Conservation (phyloP, 2,888 invertebrate genomes). For the Idaea dimidiata region DNA sequence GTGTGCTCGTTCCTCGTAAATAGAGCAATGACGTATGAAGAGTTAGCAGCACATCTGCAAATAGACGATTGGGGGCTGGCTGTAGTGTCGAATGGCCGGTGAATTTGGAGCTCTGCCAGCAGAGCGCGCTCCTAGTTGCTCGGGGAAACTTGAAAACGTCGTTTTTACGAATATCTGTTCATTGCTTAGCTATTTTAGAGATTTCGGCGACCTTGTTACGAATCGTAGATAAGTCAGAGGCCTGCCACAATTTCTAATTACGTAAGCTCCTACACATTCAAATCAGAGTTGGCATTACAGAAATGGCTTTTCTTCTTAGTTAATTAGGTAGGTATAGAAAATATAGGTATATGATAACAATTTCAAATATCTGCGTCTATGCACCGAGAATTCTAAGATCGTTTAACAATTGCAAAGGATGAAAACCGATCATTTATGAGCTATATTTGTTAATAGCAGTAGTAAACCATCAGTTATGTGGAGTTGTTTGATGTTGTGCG, state of each 20-base stretch:
- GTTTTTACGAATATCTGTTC: slow-evolving; percentile 75
- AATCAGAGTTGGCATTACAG: background rate
- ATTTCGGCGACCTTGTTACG: slow-evolving; percentile 69
- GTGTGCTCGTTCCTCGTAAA: slow-evolving; percentile 63
- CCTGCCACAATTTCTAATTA: slow-evolving; percentile 61
- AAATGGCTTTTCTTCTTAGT: background rate
- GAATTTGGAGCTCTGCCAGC: slow-evolving; percentile 65
- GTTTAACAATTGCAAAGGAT: background rate
- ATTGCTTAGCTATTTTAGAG: slow-evolving; percentile 69
- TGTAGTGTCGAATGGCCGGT: slow-evolving; percentile 65
- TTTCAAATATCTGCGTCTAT: background rate
- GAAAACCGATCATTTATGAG: background rate
- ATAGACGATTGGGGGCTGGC: slow-evolving; percentile 68
- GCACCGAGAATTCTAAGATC: background rate
- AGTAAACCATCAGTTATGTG: background rate
- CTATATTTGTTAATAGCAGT: slow-evolving; percentile 2
- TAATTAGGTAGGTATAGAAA: background rate
- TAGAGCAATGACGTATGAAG: slow-evolving; percentile 73
- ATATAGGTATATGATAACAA: background rate
- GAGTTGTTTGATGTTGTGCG: slow-evolving; percentile 2
- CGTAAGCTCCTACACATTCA: slow-evolving; percentile 36
- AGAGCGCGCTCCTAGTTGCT: slow-evolving; percentile 43
- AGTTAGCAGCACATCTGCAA: slow-evolving; percentile 66
- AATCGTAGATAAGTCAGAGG: slow-evolving; percentile 58
- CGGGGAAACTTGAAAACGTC: slow-evolving; percentile 67